These are phyloP conservation scores for Gnathonemus longibarbis DNA, from an alignment of 2,113 vertebrate genomes.

Conservation along the genomic window DNA sequence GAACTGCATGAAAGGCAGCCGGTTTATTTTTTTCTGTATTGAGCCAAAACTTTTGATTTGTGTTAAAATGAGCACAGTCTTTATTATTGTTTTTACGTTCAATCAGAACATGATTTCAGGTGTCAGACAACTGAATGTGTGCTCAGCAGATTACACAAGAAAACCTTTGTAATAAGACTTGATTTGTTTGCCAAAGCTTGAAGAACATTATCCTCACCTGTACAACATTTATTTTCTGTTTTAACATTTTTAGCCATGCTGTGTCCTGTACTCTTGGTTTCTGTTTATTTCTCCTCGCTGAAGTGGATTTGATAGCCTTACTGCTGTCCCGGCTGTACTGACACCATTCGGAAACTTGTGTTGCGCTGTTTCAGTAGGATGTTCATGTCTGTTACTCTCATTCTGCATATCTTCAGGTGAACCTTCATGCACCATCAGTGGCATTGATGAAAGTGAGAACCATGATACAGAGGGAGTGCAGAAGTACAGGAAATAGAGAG, in stretches of 20 bases:
- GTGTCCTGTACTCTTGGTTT: neutral
- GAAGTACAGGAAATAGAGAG: neutral
- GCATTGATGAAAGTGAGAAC: slow-evolving; percentile 8
- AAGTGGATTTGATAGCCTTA: slow-evolving; percentile 12
- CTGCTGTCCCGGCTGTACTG: slow-evolving; percentile 14
- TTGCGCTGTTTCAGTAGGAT: neutral
- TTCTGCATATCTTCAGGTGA: slow-evolving; percentile 11
- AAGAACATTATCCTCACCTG: slow-evolving; percentile 15
- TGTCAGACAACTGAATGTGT: slow-evolving; percentile 14
- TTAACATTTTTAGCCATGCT: neutral
- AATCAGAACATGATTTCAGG: neutral
- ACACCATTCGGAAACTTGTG: neutral
- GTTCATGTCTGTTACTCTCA: neutral
- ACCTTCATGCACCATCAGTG: slow-evolving; percentile 16
- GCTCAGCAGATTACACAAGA: neutral
- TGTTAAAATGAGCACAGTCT: neutral
- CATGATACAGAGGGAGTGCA: neutral
- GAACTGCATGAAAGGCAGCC: neutral
- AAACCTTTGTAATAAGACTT: slow-evolving; percentile 16
- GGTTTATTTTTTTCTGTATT: neutral
- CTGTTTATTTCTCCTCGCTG: neutral
- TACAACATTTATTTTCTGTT: neutral
- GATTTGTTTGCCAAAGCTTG: slow-evolving; percentile 25
- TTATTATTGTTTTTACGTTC: neutral
- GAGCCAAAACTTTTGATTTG: slow-evolving; percentile 3